Evolutionary conservation across 2,113 vertebrate genomes (phyloP).

Genomic region (Emydocephalus ijimae): DNA sequence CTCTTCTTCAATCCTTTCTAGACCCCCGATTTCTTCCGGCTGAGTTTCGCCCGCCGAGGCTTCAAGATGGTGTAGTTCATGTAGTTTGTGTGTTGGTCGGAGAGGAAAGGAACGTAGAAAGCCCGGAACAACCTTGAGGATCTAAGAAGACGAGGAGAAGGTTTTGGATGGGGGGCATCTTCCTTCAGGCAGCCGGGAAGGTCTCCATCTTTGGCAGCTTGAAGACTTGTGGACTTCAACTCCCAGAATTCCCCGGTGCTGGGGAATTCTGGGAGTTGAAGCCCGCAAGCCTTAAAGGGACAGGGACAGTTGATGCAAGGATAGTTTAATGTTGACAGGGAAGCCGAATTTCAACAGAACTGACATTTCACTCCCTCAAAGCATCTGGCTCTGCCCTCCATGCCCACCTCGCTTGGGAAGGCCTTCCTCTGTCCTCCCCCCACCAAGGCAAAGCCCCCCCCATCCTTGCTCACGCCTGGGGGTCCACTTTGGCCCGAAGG

Average conservation of each 20-base stretch:
- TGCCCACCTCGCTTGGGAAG: neutral
- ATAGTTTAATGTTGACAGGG: neutral
- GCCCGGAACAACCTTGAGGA: conserved; percentile 80
- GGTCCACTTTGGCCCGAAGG: too few relatives aligned
- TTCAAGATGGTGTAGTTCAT: conserved; percentile 83
- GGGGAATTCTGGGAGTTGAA: neutral
- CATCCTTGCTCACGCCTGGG: too few relatives aligned
- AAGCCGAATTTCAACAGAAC: neutral
- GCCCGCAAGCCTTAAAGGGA: neutral
- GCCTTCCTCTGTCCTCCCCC: neutral
- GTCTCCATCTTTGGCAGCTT: too few relatives aligned
- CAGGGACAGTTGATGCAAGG: neutral
- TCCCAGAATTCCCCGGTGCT: too few relatives aligned
- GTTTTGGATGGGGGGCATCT: neutral
- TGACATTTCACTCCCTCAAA: neutral
- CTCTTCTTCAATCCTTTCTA: conserved; percentile 39
- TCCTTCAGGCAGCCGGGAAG: neutral
- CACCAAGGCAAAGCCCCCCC: too few relatives aligned
- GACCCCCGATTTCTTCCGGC: conserved; percentile 67
- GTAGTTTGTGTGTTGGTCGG: conserved; percentile 73
- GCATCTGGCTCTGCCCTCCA: neutral
- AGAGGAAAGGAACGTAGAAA: conserved; percentile 82
- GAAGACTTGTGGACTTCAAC: too few relatives aligned
- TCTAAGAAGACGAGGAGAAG: conserved; percentile 53
- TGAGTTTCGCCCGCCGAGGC: conserved; percentile 68